A percentile compares a stretch with the other conserved stretches of the same genome.
phyloP scores from a whole-genome alignment of 2,797 vertebrate species.

The Octomys mimax region DNA sequence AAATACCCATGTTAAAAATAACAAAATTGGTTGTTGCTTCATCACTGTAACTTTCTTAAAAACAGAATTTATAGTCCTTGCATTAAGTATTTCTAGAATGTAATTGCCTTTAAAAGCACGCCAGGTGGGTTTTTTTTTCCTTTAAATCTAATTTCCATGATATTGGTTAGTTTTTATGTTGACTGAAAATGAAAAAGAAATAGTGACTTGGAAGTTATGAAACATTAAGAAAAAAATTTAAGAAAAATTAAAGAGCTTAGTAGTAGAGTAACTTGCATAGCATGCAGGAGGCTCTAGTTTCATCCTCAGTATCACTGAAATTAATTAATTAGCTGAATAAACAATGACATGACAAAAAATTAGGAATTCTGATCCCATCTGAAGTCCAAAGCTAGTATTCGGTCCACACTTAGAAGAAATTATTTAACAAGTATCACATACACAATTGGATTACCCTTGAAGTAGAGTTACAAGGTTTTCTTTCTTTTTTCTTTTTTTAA shows the following conservation, averaged over 20 bases:
- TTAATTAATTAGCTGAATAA: background rate
- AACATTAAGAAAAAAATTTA: constrained; percentile 25
- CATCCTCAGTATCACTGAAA: background rate
- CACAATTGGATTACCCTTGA: background rate
- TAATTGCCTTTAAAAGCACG: constrained; percentile 45
- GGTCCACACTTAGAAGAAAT: background rate
- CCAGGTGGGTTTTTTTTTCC: background rate
- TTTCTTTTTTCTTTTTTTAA: background rate
- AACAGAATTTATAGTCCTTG: constrained; percentile 61
- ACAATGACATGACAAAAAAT: background rate
- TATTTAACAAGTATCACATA: background rate
- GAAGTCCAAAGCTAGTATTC: constrained; percentile 40
- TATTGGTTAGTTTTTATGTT: constrained; percentile 26
- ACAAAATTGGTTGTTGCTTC: constrained; percentile 85
- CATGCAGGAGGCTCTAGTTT: background rate
- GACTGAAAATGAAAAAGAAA: constrained; percentile 9
- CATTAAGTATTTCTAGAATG: constrained; percentile 71
- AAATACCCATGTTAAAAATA: constrained; percentile 92
- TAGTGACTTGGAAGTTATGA: background rate
- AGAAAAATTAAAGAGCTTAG: background rate
- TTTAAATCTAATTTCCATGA: constrained; percentile 29
- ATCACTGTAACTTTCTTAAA: constrained; percentile 77
- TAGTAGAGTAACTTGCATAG: background rate
- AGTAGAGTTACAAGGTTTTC: background rate
- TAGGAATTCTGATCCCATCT: background rate